Evolutionary conservation across 2,113 vertebrate species (phyloP), one percentile per base, ranked within the genome.

Genomic region (Elephantulus edwardii): DNA sequence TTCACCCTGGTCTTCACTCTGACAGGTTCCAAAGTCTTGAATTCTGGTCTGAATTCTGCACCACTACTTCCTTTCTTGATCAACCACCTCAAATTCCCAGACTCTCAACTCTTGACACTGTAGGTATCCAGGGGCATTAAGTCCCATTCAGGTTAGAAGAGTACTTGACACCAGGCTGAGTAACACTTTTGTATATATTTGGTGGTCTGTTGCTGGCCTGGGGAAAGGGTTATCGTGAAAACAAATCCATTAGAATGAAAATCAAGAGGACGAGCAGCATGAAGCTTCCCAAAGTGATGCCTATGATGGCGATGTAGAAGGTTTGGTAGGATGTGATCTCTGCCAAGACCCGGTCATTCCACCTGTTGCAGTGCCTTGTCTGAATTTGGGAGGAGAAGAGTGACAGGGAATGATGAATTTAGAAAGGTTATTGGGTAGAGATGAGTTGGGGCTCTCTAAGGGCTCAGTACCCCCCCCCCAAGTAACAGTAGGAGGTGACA

Each of bases 171-270:
- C 26, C 71, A 79, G 50, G 38, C 28, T 86, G 72, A 82, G 48
- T 46, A 62, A 76, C 28, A 68, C 26, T n/a, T 8, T 42, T n/a
- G 44, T 76, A 74, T 89, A 14, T 86, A 93, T 94, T 89, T 89
- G 50, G 16, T 79, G 19, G 40, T 77, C 83, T 66, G 38, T 83
- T 78, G 40, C 42, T 60, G 88, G 66, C 40, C 46, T 79, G 56
- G 60, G 14, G 62, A 86, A 19, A 64, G 38, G 30, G 33, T 83
- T 88, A 95, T 17, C 26, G 30, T 50, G 48, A 35, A n/a, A 54
- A 2, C 12, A 89, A n/a, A 22, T 19, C 22, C 5, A 46, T 0
- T 9, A 64, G 1, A 17, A 30, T 28, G 9, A 74, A 17, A 14
- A 19, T 0, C 3, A 82, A 11, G 22, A 71, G 8, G 44, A 52